These are phyloP conservation scores for Thumatha senex DNA, from an alignment of 2,888 invertebrate genomes.

Conservation along the genomic window DNA sequence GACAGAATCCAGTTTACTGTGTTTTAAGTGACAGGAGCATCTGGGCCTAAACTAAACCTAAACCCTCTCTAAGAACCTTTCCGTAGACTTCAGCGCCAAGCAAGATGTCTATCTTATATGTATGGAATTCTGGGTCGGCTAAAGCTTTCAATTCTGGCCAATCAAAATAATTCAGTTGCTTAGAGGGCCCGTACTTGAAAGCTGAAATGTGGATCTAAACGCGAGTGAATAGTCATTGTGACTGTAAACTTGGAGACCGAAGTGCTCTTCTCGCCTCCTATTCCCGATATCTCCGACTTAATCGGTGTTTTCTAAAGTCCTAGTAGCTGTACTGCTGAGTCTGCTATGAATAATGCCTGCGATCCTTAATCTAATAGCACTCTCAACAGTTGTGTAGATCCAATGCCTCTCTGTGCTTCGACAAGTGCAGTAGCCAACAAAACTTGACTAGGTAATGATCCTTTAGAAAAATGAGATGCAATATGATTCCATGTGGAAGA, in stretches of 20 bases:
- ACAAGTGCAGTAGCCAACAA: conserved; percentile 19
- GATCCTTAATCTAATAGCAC: conserved; percentile 28
- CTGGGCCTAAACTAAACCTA: too few species aligned
- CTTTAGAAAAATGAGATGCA: background rate
- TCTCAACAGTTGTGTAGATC: conserved; percentile 11
- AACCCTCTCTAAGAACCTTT: too few species aligned
- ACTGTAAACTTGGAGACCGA: background rate
- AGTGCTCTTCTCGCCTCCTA: conserved; percentile 2
- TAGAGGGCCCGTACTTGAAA: background rate
- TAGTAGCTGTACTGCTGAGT: background rate
- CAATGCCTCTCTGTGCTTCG: conserved; percentile 15
- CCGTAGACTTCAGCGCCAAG: too few species aligned
- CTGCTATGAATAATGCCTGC: conserved; percentile 18
- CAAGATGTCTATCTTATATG: too few species aligned
- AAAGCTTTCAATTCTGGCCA: too few species aligned
- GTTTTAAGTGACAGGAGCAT: too few species aligned
- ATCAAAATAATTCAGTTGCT: too few species aligned
- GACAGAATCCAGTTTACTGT: too few species aligned
- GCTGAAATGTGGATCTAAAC: background rate
- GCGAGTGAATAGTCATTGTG: conserved; percentile 3
- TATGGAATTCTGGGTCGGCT: too few species aligned
- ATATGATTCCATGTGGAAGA: background rate
- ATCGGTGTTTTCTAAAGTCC: background rate
- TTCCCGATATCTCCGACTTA: background rate
- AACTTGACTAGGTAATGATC: conserved; percentile 4